Percentiles rank a stretch among this genome's conserved stretches.
phyloP scores from a whole-genome alignment of 2,797 vertebrate genomes.

The Crotalus adamanteus region DNA sequence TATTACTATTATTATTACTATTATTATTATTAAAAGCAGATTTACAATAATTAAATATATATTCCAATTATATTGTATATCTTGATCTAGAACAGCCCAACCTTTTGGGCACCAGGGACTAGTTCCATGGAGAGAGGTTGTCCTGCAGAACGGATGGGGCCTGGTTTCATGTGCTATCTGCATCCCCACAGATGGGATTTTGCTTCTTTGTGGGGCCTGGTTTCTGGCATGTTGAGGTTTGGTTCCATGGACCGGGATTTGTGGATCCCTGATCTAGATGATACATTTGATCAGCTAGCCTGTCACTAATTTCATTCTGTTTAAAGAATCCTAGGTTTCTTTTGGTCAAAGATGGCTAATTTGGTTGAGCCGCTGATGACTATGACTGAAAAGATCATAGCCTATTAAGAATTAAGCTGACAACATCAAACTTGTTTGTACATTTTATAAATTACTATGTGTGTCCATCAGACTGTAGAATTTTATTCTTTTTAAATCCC shows the following conservation, averaged over 20 bases:
- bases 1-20: no score
- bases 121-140: background rate
- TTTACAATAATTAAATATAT: slow-evolving; percentile 49
- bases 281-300: slow-evolving; percentile 53
- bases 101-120: background rate
- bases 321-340: slow-evolving; percentile 52
- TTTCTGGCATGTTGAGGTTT: background rate
- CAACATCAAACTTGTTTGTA: slow-evolving; percentile 54
- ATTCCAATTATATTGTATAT: slow-evolving; percentile 61
- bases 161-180: background rate
- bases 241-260: background rate
- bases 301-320: slow-evolving; percentile 58
- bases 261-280: slow-evolving; percentile 28
- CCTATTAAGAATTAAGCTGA: slow-evolving; percentile 61
- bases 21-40: slow-evolving; percentile 30
- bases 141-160: background rate
- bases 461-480: slow-evolving; percentile 41
- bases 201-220: no score
- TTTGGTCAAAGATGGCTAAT: slow-evolving; percentile 62
- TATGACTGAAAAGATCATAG: slow-evolving; percentile 56
- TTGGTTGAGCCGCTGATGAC: slow-evolving; percentile 52
- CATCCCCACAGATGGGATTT: background rate
- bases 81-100: slow-evolving; percentile 38
- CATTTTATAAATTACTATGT: slow-evolving; percentile 57
- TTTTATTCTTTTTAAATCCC: slow-evolving; percentile 37